Percentiles rank a stretch among this genome's conserved stretches.
Evolutionary conservation across 2,113 vertebrate genomes (phyloP).

Genomic region (Trochalopteron elliotii): DNA sequence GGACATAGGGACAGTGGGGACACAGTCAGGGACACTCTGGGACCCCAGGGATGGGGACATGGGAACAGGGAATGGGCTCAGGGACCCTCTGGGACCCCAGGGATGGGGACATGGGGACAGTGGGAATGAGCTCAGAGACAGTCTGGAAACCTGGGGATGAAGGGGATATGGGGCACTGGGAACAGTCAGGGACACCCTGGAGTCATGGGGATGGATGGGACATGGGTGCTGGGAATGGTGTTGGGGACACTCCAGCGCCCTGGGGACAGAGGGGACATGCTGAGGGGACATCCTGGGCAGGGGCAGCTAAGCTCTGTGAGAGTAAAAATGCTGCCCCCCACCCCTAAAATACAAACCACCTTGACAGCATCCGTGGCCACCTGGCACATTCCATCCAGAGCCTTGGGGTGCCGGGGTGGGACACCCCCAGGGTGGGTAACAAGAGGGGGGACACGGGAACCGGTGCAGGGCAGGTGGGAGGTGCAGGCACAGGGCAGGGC

Average conservation of each 20-base stretch:
- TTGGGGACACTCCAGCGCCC: neutral
- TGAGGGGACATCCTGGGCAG: neutral
- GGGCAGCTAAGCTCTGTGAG: rapidly evolving
- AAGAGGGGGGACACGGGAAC: neutral
- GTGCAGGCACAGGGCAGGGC: neutral
- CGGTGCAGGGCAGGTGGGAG: neutral
- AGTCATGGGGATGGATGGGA: neutral
- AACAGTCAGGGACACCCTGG: too few relatives aligned
- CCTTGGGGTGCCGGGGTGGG: neutral
- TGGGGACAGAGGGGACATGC: neutral
- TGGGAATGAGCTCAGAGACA: neutral
- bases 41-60: neutral
- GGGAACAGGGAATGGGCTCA: neutral
- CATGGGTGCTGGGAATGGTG: neutral
- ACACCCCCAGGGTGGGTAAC: too few relatives aligned
- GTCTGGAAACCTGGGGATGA: rapidly evolving
- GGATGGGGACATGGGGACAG: neutral
- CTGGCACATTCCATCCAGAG: rapidly evolving
- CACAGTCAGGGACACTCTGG: neutral
- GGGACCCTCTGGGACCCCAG: rapidly evolving
- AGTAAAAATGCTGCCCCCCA: neutral
- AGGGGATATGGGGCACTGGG: neutral
- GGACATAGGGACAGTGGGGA: too few relatives aligned
- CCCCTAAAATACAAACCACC: too few relatives aligned
- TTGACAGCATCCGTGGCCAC: rapidly evolving